A percentile compares a stretch with the other conserved stretches of the same genome.
Evolutionary conservation across 2,888 invertebrate genomes (phyloP).

Genomic region (Spialia ferax): DNA sequence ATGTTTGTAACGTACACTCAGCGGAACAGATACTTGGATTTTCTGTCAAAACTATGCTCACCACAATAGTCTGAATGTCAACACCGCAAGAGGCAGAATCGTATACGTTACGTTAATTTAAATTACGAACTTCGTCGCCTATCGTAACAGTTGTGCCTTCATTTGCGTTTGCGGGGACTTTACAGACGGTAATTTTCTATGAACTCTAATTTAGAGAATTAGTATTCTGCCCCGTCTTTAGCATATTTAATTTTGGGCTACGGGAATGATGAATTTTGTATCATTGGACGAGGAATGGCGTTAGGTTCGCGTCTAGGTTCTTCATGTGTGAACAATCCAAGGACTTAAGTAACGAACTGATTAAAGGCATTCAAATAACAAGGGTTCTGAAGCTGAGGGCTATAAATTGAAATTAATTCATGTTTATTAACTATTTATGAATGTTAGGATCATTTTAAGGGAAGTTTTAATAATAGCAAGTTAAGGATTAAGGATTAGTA

Average conservation of each 20-base stretch:
- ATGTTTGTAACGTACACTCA: constrained; percentile 44
- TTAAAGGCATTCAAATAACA: constrained; percentile 5
- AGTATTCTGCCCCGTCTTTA: constrained; percentile 57
- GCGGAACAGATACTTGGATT: constrained; percentile 33
- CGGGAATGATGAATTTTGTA: constrained; percentile 52
- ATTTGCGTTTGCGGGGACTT: constrained; percentile 65
- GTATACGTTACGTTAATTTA: constrained; percentile 25
- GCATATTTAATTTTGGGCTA: constrained; percentile 60
- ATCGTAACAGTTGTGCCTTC: constrained; percentile 66
- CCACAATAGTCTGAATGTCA: constrained; percentile 40
- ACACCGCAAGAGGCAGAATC: constrained; percentile 39
- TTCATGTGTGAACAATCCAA: constrained; percentile 13
- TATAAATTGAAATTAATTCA: constrained; percentile 8
- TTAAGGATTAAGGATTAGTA: background rate
- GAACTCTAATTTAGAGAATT: constrained; percentile 68
- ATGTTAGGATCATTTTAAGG: background rate
- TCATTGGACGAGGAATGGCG: constrained; percentile 50
- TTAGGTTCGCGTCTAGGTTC: constrained; percentile 36
- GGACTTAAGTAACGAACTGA: background rate
- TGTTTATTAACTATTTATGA: background rate
- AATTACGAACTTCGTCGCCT: constrained; percentile 45
- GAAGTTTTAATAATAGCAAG: background rate
- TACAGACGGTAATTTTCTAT: constrained; percentile 69
- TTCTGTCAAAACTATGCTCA: constrained; percentile 39
- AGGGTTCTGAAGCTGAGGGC: background rate